These are phyloP conservation scores for Stichopus horrens DNA, from an alignment of 53 echinoderm and acorn worm species.

Conservation along the genomic window DNA sequence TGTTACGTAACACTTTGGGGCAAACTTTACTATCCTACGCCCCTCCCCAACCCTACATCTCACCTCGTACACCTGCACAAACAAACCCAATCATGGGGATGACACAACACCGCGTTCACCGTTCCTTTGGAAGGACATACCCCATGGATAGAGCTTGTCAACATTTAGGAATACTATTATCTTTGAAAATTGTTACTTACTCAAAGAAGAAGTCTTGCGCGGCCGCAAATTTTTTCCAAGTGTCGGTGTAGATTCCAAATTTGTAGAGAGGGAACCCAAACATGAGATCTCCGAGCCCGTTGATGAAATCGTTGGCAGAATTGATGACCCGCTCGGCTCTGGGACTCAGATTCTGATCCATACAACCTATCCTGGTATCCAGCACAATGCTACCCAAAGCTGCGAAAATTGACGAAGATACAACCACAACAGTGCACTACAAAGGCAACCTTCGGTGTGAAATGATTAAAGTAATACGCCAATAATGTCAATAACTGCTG, in stretches of 20 bases:
- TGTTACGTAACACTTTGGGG: no score
- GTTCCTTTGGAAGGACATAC: no score
- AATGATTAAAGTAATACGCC: no score
- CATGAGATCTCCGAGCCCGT: slow-evolving; percentile 81
- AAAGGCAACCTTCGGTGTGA: no score
- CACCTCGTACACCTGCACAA: no score
- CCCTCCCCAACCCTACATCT: no score
- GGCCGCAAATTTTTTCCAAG: slow-evolving; percentile 82
- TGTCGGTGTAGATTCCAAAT: slow-evolving; percentile 75
- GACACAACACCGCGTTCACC: no score
- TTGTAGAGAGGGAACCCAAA: slow-evolving; percentile 94
- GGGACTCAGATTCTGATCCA: slow-evolving; percentile 64
- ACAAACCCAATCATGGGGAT: no score
- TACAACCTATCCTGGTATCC: slow-evolving; percentile 80
- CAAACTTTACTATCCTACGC: no score
- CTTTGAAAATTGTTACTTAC: slow-evolving; percentile 40
- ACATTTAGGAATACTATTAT: background rate
- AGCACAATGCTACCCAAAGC: slow-evolving; percentile 74
- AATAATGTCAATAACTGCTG: no score
- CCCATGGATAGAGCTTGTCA: background rate
- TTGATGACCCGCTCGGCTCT: slow-evolving; percentile 70
- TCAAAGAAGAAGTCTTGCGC: slow-evolving; percentile 83
- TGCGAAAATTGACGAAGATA: slow-evolving; percentile 24
- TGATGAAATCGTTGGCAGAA: slow-evolving; percentile 72
- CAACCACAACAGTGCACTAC: no score